Base-by-base conservation (phyloP, 92 coral and sea anemone species). In the Palythoa caribaeorum region DNA sequence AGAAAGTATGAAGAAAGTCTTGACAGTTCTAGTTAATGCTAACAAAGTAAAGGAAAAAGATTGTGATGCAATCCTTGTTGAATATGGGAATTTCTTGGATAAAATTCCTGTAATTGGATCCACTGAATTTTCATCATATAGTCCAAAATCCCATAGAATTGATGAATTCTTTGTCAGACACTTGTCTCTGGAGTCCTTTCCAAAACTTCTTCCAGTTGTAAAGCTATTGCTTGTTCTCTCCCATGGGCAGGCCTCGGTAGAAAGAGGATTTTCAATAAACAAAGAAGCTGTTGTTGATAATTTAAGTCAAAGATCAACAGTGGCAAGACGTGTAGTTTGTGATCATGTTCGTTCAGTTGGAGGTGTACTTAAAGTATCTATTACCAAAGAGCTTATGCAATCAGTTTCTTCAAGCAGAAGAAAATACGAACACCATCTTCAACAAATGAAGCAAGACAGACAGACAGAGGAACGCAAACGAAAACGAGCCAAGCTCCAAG, bases 181-280 rank as follows among this genome's bases (percentile, higher is more conserved):
- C 17, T 57, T 57, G 65, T 57, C 65, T 57, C 65, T 57, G 65
- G 65, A 57, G 65, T 57, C 65, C 65, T 57, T 57, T 57, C 65
- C 65, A 57, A 57, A 57, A 57, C 65, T 57, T 57, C 65, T 57
- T 57, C 65, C 65, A 69, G 53, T 85, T 44, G 80, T 73, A 39
- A 73, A 73, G 81, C 53, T 85, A 78, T 20, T 84, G 39, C 88
- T 84, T 66, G 37, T 72, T 72, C 80, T 84, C 54, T 84, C 80
- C 51, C 88, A 84, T 54, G 88, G 88, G 21, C 88, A 84, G 69
- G 88, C 88, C 39, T 35, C 50, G 17, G 88, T 84, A 39, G 65
- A 84, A 55, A 37, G 80, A 16, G 88, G 88, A 50, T 84, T 84
- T 84, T 84, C 88, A 28, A 36, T 84, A 37, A 73, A 84, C 69